Conservation (phyloP, 2,888 invertebrate genomes). For the Standfussiana lucernea region DNA sequence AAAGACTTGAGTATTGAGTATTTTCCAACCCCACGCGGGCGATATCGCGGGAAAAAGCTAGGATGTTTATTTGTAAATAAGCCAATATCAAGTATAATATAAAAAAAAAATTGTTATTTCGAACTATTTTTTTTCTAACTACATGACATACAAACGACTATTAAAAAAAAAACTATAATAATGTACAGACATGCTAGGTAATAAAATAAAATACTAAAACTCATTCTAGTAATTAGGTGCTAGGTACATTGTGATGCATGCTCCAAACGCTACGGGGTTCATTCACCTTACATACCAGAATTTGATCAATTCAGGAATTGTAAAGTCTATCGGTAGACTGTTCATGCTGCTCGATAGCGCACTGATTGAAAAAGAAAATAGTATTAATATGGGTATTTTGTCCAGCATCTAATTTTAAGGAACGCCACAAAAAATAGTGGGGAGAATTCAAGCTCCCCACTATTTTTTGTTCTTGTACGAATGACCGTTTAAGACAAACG, state of each 20-base stretch:
- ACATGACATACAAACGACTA: constrained; percentile 13
- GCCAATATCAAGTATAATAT: background rate
- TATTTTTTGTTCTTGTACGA: background rate
- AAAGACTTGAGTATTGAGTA: no score
- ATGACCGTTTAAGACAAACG: background rate
- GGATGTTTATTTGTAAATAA: background rate
- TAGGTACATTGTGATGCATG: constrained; percentile 54
- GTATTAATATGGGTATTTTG: constrained; percentile 39
- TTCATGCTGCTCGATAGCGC: constrained; percentile 84
- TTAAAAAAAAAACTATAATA: background rate
- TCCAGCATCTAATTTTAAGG: background rate
- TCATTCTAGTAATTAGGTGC: constrained; percentile 27
- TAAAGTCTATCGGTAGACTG: constrained; percentile 86
- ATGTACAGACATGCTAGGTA: constrained; percentile 40
- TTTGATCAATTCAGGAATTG: constrained; percentile 82
- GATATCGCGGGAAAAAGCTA: background rate
- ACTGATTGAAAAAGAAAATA: constrained; percentile 76
- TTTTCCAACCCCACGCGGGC: background rate
- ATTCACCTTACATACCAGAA: constrained; percentile 83
- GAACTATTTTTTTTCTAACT: constrained; percentile 18
- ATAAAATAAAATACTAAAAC: constrained; percentile 32
- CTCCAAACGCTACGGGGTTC: constrained; percentile 59
- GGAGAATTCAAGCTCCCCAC: no score
- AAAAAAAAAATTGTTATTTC: no score
- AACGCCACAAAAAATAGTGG: no score